These are phyloP conservation scores for Terrapene triunguis DNA, from an alignment of 2,113 vertebrate species.

Conservation along the genomic window DNA sequence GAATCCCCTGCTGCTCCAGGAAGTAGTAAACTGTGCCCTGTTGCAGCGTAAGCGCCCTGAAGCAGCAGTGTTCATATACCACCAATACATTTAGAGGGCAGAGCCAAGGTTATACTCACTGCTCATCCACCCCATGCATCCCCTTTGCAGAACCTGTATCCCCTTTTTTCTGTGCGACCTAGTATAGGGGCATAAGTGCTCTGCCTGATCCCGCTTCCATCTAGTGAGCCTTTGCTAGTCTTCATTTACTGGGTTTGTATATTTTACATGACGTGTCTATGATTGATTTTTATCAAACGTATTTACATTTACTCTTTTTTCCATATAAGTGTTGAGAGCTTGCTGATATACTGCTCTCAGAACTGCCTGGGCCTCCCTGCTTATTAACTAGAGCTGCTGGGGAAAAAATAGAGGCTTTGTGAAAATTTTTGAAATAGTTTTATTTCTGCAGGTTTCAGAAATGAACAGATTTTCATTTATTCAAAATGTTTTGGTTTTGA, in stretches of 20 bases:
- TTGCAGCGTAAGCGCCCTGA: background rate
- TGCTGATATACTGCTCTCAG: background rate
- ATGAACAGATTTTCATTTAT: background rate
- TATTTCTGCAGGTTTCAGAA: background rate
- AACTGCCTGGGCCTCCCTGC: background rate
- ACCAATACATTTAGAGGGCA: background rate
- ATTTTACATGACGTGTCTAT: background rate
- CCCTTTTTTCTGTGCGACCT: background rate
- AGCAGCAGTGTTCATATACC: background rate
- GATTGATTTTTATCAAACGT: background rate
- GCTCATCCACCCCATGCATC: background rate
- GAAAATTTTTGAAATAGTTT: background rate
- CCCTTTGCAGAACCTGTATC: background rate
- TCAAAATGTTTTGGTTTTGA: background rate
- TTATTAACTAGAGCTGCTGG: background rate
- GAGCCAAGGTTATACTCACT: background rate
- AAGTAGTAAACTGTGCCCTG: accelerated
- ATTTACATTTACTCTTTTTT: background rate
- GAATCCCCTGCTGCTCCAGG: background rate
- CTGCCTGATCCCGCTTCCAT: background rate
- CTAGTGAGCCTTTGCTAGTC: background rate
- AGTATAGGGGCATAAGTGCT: background rate
- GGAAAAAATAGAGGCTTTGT: background rate
- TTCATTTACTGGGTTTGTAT: background rate
- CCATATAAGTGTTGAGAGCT: background rate